A percentile compares a stretch with the other conserved stretches of the same genome.
These are phyloP conservation scores for Crambe crambe DNA, from an alignment of 37 sponge, comb jelly and placozoan species.

Conservation along the genomic window DNA sequence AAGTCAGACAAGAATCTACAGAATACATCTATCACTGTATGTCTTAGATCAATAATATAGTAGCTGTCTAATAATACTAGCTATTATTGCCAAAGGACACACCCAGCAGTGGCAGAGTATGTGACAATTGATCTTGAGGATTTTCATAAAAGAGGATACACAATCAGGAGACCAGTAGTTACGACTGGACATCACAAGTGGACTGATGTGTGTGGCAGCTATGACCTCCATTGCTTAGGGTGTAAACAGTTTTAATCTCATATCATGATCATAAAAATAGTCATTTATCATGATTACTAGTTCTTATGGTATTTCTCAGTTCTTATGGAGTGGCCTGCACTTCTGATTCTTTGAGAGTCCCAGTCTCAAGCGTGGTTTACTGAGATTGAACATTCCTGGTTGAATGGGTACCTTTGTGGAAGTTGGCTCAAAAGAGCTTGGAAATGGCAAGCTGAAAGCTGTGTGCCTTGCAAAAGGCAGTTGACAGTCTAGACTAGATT, in stretches of 20 bases:
- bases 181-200: slow-evolving; percentile 17
- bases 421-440: too few species aligned
- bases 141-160: neutral
- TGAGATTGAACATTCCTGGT: too few species aligned
- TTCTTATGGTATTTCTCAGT: too few species aligned
- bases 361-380: slow-evolving; percentile 64
- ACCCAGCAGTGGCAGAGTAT: slow-evolving; percentile 28
- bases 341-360: slow-evolving; percentile 63
- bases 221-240: slow-evolving; percentile 58
- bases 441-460: too few species aligned
- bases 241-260: slow-evolving; percentile 35
- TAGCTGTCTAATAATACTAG: neutral
- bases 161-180: neutral
- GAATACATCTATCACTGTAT: slow-evolving; percentile 43
- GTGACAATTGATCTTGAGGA: neutral
- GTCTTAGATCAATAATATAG: neutral
- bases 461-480: too few species aligned
- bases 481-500: too few species aligned
- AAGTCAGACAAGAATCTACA: slow-evolving; percentile 52
- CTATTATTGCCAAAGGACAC: neutral
- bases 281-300: neutral
- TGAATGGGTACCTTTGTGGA: too few species aligned
- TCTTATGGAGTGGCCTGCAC: slow-evolving; percentile 25
- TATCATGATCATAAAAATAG: neutral
- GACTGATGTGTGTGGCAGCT: slow-evolving; percentile 47